Evolutionary conservation across 2,797 vertebrate genomes (phyloP), one percentile per base, ranked within the genome.

Genomic region (Pseudochromis fuscus): DNA sequence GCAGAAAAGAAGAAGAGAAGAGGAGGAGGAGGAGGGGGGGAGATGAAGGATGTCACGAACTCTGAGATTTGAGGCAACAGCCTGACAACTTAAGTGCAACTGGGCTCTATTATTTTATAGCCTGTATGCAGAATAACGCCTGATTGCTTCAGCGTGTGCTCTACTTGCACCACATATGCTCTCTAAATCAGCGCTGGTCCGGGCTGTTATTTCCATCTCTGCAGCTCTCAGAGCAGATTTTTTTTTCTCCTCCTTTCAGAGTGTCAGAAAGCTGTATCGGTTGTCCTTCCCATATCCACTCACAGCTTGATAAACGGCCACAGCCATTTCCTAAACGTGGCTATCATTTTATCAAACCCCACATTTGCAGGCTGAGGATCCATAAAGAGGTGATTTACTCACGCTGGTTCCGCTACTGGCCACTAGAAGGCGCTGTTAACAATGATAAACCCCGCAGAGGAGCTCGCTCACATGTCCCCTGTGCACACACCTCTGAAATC

Each of bases 401-500:
- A 0, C 5, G 11, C 38, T 49, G 69, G 70, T 91, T 79, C 18
- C 15, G 38, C 5, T 18, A 52, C 28, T 67, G 82, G 19, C 91
- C 94, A 90, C 92, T 93, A 94, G 93, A 89, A 88, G 94, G 93
- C 83, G 85, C 93, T 93, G 88, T 92, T 92, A 93, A 70, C 93
- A 94, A 89, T 63, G 87, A 33, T 72, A 89, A 88, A 42, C 77
- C 24, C 52, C 38, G 25, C 1, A 8, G 21, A 65, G 16, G 46
- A 50, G 72, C 67, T 55, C 30, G n/a, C 4, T 30, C 51, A 23
- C 45, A 27, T 27, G 44, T 42, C 15, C 18, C 9, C 16, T 69
- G 24, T 16, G 15, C 50, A 12, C 13, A 11, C 8, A 27, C 56
- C 50, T 28, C 19, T 49, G 31, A 50, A 63, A 37, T 67, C 67